Base-by-base conservation (phyloP, 1,140 invertebrate species). In the Linepithema humile region DNA sequence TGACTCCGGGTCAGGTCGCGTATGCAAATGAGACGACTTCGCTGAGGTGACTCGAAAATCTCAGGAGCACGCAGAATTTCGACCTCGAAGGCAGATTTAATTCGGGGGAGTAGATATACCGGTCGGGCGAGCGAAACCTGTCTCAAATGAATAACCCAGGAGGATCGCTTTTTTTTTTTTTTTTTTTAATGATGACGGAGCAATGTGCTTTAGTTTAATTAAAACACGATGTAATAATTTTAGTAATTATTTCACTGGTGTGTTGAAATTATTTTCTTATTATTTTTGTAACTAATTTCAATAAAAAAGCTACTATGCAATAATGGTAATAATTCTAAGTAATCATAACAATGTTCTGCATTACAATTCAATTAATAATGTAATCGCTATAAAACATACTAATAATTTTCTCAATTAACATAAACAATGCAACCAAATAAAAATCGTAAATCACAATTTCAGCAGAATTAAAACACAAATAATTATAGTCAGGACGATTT, bases 1-100 rank as follows among this genome's bases (percentile, higher is more conserved):
- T 72, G 86, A 84, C 84, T 84, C n/a, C 53, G 85, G 85, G 89
- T 91, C 89, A 91, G 85, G 85, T 86, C 87, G 83, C 85, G 85
- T 90, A 91, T 90, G 90, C 89, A 90, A 91, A 91, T 91, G 77
- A 90, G 84, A 89, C 69, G 55, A 83, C 55, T 57, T 67, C 32
- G 73, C 26, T 17, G 78, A 69, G 84, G 65, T 78, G 72, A 55
- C 26, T 78, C 55, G 64, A 73, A 88, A 86, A 72, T 82, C 53
- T 59, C 82, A 53, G 29, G 43, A 80, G 57, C 67, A 60, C 29
- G 38, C 78, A 50, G 62, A 17, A 67, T 43, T 85, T 67, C 43
- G 53, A 53, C 53, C 45, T 70, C 65, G 74, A 38, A 23, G 32
- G 26, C 62, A 62, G 70, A 57, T 83, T 57, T 59, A 59, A 50